Base-by-base conservation (phyloP, 1,140 invertebrate genomes). In the Drosophila tsacasi region DNA sequence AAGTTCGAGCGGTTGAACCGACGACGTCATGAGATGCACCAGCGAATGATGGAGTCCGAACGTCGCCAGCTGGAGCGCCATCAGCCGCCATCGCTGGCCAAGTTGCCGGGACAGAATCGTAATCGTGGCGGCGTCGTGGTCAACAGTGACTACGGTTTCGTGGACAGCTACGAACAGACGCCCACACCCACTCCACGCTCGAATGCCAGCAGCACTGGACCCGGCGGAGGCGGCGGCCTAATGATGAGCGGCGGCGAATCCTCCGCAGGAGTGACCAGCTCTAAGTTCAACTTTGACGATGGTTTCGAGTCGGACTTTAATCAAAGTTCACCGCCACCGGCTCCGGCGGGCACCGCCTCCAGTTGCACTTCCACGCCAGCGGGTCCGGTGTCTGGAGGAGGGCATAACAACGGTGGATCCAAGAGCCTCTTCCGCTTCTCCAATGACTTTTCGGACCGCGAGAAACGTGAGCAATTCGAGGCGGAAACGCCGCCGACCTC, bases 381-480 rank as follows among this genome's bases (percentile, higher is more conserved):
- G 0, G 90, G 81, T 0, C 67, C 73, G 2, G 61, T 79, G 35
- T 89, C 91, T 5, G 78, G 71, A 15, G 79, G 65, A 23, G 27
- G 44, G 0, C 55, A 60, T 30, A 62, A 66, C 47, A 62, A 69
- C 47, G 49, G 57, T 7, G 83, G 81, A 25, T 86, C 79, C 54
- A 92, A 90, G 71, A 91, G 79, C 32, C 80, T 93, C n/a, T 93
- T 93, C 32, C 91, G 94, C 40, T 95, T 95, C 77, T 94, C 94
- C 15, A 95, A 94, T 72, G 94, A 95, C 77, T 95, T 94, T 71
- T 95, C 94, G 1, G 94, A 94, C 7, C 91, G 94, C 21, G 94
- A 94, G 35, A 93, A 91, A 44, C 49, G 81, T 55, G 69, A 81
- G 42, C 84, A 83, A 32, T 89, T 79, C 15, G 85, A 89, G 7